Evolutionary conservation across 2,888 invertebrate genomes (phyloP), one percentile per base, ranked within the genome.

Genomic region (Pyrocoelia pectoralis): DNA sequence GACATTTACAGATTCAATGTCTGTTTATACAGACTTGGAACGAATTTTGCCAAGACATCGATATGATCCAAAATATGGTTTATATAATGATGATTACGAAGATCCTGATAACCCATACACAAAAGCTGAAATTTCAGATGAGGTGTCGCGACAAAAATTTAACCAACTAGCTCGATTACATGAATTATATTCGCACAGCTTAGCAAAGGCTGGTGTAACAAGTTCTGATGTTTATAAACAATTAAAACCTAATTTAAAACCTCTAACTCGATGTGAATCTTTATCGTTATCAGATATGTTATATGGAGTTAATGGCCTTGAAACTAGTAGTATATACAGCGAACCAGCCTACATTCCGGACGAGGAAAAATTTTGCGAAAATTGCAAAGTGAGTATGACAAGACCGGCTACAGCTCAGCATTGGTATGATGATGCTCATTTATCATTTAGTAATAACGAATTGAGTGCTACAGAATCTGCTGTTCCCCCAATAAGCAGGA

Each of bases 321-420:
- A 87, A 70, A 91, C 92, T 66, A 91, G 92, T 70, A 94, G 94
- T 75, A 93, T 94, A 66, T 94, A 93, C 79, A 93, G 93, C 78
- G 94, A 94, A 79, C 94, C 94, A 0, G 91, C 93, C 4, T 94
- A 94, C 75, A 79, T 85, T 10, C 79, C 83, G 50, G 81, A 83
- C n/a, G 88, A 89, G 79, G 89, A 89, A 74, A 89, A 89, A 81
- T 89, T 90, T 76, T 91, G 90, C 81, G 89, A 90, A 81, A 89
- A 89, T 77, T 91, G 90, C 74, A 88, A 90, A 77, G 84, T 89
- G 72, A 87, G 87, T 70, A 88, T 90, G 86, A 86, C 87, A 48
- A 83, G 89, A 72, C 89, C 89, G 14, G 87, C 88, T 9, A 89
- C 89, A 60, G 87, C 88, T 5, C 86, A 88, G 62, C 88, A 86